A percentile compares a stretch with the other conserved stretches of the same genome.
Evolutionary conservation across 2,113 vertebrate genomes (phyloP).

Genomic region (Eurypyga helias): DNA sequence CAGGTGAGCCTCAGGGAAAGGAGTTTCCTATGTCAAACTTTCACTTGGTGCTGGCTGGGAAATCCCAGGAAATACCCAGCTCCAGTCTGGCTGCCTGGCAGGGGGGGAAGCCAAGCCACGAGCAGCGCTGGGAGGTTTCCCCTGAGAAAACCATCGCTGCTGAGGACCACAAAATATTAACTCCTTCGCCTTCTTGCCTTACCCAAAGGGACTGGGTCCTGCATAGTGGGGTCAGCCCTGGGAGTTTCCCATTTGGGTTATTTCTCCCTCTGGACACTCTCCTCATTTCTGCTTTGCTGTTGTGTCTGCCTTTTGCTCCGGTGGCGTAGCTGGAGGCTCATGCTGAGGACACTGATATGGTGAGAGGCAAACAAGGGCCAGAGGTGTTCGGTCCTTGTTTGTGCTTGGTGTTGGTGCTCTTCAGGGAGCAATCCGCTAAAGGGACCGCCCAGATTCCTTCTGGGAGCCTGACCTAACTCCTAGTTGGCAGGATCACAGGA

Average conservation of each 20-base stretch:
- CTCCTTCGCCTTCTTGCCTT: not conserved
- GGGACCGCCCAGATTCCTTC: not conserved
- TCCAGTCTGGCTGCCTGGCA: not conserved
- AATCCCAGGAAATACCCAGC: not conserved
- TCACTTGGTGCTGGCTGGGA: not conserved
- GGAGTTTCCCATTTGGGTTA: not conserved
- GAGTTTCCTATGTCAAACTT: not conserved
- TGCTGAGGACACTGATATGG: not conserved
- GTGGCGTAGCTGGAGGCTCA: not conserved
- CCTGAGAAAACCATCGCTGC: rapidly evolving
- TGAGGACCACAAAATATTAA: not conserved
- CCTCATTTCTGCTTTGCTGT: not conserved
- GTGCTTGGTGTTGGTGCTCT: not conserved
- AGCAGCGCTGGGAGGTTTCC: not conserved
- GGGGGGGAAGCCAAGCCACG: not conserved
- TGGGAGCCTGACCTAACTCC: not conserved
- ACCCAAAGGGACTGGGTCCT: not conserved
- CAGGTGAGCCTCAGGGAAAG: not conserved
- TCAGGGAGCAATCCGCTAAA: not conserved
- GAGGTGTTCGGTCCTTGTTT: not conserved
- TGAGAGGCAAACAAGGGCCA: not conserved
- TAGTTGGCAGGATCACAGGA: not conserved
- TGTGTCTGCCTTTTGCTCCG: not conserved
- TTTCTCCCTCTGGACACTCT: not conserved
- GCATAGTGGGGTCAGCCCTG: not conserved